phyloP scores from a whole-genome alignment of 2,888 invertebrate genomes.

The Conchocele bisecta region DNA sequence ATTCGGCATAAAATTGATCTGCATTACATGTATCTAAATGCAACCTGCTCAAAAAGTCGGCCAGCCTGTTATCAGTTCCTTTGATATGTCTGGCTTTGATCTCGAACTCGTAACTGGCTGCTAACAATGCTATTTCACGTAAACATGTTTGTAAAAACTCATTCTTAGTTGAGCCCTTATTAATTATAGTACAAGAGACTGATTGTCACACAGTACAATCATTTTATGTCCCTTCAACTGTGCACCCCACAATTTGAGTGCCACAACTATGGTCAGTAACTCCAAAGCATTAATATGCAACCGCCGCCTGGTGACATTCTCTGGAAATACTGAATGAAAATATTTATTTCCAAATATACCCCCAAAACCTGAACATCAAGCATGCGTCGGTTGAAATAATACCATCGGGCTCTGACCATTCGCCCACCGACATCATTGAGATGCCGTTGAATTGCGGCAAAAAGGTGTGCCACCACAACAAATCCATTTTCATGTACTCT shows the following conservation, averaged over 20 bases:
- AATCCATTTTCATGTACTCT: constrained; percentile 9
- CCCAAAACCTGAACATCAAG: constrained; percentile 19
- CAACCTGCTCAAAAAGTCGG: not conserved
- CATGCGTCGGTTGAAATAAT: constrained; percentile 26
- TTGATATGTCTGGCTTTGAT: not conserved
- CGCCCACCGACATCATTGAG: constrained; percentile 19
- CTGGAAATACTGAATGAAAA: constrained; percentile 15
- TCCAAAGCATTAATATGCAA: not conserved
- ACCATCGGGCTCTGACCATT: constrained; percentile 30
- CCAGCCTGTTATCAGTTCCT: not conserved
- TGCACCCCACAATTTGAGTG: not conserved
- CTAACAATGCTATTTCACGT: not conserved
- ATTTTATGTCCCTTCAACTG: not conserved
- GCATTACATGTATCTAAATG: not conserved
- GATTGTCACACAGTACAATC: not conserved
- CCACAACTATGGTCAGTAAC: not conserved
- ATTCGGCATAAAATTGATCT: not conserved
- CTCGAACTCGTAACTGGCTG: not conserved
- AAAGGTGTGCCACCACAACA: constrained; percentile 33
- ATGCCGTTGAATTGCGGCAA: constrained; percentile 29
- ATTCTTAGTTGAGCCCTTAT: not conserved
- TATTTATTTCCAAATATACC: constrained; percentile 13
- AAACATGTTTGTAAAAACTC: not conserved
- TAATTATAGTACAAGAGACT: not conserved
- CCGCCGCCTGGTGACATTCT: not conserved